Evolutionary conservation across 1,140 invertebrate species (phyloP).

Genomic region (Platyura marginata): DNA sequence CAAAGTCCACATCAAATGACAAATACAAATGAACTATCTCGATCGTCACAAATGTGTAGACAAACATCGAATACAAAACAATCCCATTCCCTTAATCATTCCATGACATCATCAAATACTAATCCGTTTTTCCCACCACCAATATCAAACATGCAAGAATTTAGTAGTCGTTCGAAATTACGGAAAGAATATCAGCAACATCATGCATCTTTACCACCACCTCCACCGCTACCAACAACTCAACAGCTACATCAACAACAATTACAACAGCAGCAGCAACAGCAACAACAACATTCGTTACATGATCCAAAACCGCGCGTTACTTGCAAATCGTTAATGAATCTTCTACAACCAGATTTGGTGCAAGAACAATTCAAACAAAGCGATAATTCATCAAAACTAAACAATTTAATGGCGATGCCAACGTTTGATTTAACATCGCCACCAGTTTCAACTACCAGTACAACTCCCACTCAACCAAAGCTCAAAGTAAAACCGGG

Average conservation of each 20-base stretch:
- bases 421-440: conserved; percentile 1
- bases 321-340: conserved; percentile 36
- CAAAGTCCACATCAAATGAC: not conserved
- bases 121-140: not conserved
- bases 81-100: not conserved
- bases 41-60: not conserved
- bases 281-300: not conserved
- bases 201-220: not conserved
- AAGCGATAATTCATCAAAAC: not conserved
- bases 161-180: not conserved
- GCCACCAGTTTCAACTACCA: conserved; percentile 13
- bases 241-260: not conserved
- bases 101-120: not conserved
- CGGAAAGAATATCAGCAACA: not conserved
- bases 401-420: not conserved
- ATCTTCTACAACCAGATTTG: conserved; percentile 29
- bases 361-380: not conserved
- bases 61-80: not conserved
- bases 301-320: conserved; percentile 27
- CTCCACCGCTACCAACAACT: not conserved
- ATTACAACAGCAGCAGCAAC: not conserved
- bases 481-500: conserved; percentile 17
- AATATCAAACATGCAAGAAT: not conserved
- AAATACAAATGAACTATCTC: not conserved
- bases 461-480: conserved; percentile 24